phyloP scores from a whole-genome alignment of 2,113 vertebrate genomes.

The Stercorarius parasiticus region DNA sequence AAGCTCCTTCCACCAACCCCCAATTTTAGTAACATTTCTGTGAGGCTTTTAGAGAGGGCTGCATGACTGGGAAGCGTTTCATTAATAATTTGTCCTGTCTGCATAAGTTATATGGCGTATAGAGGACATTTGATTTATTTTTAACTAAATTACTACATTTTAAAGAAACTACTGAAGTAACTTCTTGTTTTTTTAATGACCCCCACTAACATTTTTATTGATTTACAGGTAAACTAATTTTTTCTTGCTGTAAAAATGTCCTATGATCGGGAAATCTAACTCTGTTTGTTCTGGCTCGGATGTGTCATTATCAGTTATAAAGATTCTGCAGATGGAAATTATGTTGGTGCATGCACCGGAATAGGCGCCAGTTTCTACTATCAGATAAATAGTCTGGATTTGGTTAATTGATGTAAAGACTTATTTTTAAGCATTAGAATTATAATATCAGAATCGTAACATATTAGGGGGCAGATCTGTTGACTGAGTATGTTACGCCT shows the following conservation, averaged over 20 bases:
- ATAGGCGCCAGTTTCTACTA: background rate
- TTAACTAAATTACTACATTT: background rate
- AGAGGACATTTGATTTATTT: background rate
- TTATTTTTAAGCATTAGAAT: background rate
- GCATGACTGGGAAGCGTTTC: fast-evolving
- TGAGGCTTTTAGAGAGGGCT: background rate
- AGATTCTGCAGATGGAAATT: background rate
- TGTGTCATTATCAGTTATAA: background rate
- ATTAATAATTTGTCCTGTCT: background rate
- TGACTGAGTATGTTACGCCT: fast-evolving
- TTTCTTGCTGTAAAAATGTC: slow-evolving; percentile 2
- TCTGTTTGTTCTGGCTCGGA: background rate
- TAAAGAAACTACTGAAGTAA: background rate
- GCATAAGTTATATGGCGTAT: background rate
- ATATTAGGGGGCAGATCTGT: background rate
- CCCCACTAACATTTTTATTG: background rate
- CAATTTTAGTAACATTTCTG: background rate
- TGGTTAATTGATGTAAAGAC: background rate
- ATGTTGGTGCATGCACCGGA: background rate
- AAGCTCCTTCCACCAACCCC: background rate
- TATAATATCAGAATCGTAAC: background rate
- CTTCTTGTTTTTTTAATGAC: background rate
- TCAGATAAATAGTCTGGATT: background rate
- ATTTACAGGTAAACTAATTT: background rate
- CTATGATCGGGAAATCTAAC: background rate